These are phyloP conservation scores for Rhabdornis inornatus DNA, from an alignment of 2,113 vertebrate genomes.

Conservation along the genomic window DNA sequence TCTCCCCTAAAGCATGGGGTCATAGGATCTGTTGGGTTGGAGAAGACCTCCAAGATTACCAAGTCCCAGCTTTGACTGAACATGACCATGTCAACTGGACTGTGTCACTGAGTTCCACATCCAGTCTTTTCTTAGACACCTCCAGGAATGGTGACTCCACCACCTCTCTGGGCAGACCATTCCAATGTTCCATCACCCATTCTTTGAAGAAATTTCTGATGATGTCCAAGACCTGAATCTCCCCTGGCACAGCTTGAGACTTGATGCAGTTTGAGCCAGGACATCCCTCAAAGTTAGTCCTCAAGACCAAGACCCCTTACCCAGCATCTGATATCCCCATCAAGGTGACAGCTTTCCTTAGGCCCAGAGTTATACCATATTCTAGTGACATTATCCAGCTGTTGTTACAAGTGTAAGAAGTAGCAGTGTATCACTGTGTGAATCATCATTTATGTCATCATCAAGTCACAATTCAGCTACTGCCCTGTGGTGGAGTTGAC, in stretches of 20 bases:
- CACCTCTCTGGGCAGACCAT: neutral
- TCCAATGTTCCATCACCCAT: neutral
- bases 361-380: rapidly evolving
- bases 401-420: neutral
- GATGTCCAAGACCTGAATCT: neutral
- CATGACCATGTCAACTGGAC: neutral
- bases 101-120: neutral
- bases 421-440: neutral
- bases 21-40: neutral
- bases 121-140: neutral
- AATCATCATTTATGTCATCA: neutral
- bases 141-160: neutral
- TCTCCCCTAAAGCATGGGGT: neutral
- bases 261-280: neutral
- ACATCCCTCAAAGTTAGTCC: neutral
- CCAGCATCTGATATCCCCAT: too few species aligned
- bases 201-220: neutral
- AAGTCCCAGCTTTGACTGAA: neutral
- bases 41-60: neutral
- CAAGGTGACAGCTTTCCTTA: neutral
- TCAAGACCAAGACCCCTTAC: neutral
- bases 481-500: neutral
- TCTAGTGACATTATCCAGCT: neutral
- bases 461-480: neutral
- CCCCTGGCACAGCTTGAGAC: neutral